Percentiles rank a stretch among this genome's conserved stretches.
Evolutionary conservation across 2,888 invertebrate species (phyloP).

Genomic region (Sarcophaga rosellei): DNA sequence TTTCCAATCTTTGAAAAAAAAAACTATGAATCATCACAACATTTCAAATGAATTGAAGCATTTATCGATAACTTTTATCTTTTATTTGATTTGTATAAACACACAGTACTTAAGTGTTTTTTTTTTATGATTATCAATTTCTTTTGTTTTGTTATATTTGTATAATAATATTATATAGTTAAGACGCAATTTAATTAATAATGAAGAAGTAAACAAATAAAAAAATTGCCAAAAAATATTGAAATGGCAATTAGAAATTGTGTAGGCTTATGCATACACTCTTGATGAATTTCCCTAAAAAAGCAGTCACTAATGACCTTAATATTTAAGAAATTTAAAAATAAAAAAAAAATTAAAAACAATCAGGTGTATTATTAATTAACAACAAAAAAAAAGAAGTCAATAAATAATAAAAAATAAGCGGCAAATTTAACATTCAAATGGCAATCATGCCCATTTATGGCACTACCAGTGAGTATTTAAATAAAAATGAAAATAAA

Average conservation of each 20-base stretch:
- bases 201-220: neutral
- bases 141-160: neutral
- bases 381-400: conserved; percentile 18
- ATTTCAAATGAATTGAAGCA: no score
- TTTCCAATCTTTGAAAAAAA: no score
- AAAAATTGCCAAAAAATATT: neutral
- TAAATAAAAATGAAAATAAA: neutral
- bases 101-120: conserved; percentile 9
- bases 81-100: no score
- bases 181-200: conserved; percentile 18
- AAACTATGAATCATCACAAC: no score
- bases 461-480: conserved; percentile 19
- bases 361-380: conserved; percentile 15
- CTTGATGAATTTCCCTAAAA: neutral
- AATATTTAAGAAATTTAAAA: conserved; percentile 1
- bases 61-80: conserved; percentile 28
- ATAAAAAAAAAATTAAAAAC: neutral
- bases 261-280: conserved; percentile 21
- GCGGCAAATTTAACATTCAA: conserved; percentile 46
- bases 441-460: conserved; percentile 59
- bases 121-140: neutral
- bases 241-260: conserved; percentile 35
- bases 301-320: conserved; percentile 24
- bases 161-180: conserved; percentile 7
- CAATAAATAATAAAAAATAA: neutral